Percentiles rank a stretch among this genome's conserved stretches.
These are phyloP conservation scores for Papilio glaucus DNA, from an alignment of 1,140 invertebrate genomes.

Conservation along the genomic window DNA sequence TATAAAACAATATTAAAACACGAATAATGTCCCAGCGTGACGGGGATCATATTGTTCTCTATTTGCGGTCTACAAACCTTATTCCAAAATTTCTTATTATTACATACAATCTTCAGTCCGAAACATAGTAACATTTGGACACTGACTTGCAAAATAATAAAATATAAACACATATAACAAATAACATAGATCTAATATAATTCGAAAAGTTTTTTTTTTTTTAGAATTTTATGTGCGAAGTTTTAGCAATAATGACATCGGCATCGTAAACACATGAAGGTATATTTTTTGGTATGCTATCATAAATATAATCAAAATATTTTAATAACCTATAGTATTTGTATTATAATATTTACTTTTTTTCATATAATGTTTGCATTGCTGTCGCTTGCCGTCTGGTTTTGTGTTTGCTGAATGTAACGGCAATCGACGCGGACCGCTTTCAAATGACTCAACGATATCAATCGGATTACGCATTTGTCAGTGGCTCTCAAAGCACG, in stretches of 20 bases:
- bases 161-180: too few species aligned
- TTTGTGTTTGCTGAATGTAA: slow-evolving; percentile 18
- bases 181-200: too few species aligned
- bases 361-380: neutral
- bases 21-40: too few species aligned
- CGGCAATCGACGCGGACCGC: slow-evolving; percentile 14
- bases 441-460: slow-evolving; percentile 33
- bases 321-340: neutral
- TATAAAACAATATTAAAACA: too few species aligned
- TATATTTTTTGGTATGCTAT: neutral
- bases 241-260: neutral
- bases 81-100: too few species aligned
- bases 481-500: neutral
- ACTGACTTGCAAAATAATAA: too few species aligned
- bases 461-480: slow-evolving; percentile 30
- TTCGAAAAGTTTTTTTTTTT: too few species aligned
- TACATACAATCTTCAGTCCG: too few species aligned
- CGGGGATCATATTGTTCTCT: too few species aligned
- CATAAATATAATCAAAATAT: neutral
- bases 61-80: too few species aligned
- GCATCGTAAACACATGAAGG: neutral
- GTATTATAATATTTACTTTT: neutral
- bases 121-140: too few species aligned
- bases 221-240: neutral
- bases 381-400: neutral